Percentiles rank a stretch among this genome's conserved stretches.
phyloP scores from a whole-genome alignment of 2,113 vertebrate genomes.

The Thamnophis sirtalis region DNA sequence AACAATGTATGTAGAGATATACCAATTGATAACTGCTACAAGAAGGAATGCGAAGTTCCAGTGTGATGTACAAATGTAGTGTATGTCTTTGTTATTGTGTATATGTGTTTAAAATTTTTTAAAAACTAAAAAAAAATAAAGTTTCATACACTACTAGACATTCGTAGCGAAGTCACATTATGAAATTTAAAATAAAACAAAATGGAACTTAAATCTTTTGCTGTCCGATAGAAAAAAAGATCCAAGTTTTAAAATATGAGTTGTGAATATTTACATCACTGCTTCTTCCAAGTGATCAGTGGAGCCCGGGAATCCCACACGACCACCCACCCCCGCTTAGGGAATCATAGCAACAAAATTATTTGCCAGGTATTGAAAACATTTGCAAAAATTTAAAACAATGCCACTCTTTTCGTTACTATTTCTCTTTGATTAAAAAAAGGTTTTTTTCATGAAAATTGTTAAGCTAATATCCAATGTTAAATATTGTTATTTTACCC shows the following conservation, averaged over 20 bases:
- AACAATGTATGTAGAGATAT: too few relatives aligned
- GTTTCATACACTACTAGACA: not conserved
- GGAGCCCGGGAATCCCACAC: not conserved
- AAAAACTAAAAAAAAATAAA: too few relatives aligned
- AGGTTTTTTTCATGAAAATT: not conserved
- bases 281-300: not conserved
- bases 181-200: not conserved
- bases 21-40: too few relatives aligned
- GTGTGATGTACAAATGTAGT: too few relatives aligned
- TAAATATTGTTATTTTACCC: not conserved
- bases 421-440: not conserved
- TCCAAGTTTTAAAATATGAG: not conserved
- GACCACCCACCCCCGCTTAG: not conserved
- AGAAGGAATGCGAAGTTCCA: too few relatives aligned
- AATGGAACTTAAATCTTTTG: not conserved
- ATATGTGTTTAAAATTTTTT: too few relatives aligned
- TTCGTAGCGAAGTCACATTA: not conserved
- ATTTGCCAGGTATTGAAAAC: not conserved
- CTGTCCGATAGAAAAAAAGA: not conserved
- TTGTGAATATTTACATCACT: not conserved
- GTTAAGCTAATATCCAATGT: not conserved
- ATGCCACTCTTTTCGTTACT: not conserved
- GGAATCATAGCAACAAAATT: not conserved
- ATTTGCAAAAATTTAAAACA: not conserved
- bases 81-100: too few relatives aligned